These are phyloP conservation scores for Eumaeus atala DNA, from an alignment of 1,140 invertebrate species.

Conservation along the genomic window DNA sequence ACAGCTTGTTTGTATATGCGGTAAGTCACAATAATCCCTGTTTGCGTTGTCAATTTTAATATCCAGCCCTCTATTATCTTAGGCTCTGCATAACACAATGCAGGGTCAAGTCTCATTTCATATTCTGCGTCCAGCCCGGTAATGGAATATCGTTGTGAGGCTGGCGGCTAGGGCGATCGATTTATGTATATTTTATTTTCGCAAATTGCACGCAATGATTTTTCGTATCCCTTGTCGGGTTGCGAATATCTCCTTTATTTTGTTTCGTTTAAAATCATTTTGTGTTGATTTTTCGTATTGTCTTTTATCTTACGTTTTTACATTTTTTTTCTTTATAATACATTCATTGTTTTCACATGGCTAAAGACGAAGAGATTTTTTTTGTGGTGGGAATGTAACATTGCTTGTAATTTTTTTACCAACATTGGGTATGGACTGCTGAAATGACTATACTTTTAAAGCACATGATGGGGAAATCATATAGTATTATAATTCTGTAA, in stretches of 20 bases:
- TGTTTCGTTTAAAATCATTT: slow-evolving; percentile 19
- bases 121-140: slow-evolving; percentile 48
- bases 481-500: neutral
- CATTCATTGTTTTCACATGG: too few relatives aligned
- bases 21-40: slow-evolving; percentile 26
- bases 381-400: too few relatives aligned
- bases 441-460: neutral
- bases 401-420: too few relatives aligned
- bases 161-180: slow-evolving; percentile 43
- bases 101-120: slow-evolving; percentile 57
- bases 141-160: slow-evolving; percentile 68
- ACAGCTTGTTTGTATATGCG: slow-evolving; percentile 13
- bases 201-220: slow-evolving; percentile 61
- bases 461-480: too few relatives aligned
- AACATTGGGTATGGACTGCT: neutral
- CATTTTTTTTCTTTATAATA: too few relatives aligned
- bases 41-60: slow-evolving; percentile 32
- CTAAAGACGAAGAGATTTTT: too few relatives aligned
- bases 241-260: slow-evolving; percentile 35
- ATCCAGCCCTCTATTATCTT: slow-evolving; percentile 16
- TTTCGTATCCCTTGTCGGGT: slow-evolving; percentile 49
- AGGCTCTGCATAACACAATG: slow-evolving; percentile 31
- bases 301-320: neutral
- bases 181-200: slow-evolving; percentile 67
- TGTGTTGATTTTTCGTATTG: slow-evolving; percentile 5